phyloP scores from a whole-genome alignment of 2,113 vertebrate species.

The Ivindomyrus marchei region DNA sequence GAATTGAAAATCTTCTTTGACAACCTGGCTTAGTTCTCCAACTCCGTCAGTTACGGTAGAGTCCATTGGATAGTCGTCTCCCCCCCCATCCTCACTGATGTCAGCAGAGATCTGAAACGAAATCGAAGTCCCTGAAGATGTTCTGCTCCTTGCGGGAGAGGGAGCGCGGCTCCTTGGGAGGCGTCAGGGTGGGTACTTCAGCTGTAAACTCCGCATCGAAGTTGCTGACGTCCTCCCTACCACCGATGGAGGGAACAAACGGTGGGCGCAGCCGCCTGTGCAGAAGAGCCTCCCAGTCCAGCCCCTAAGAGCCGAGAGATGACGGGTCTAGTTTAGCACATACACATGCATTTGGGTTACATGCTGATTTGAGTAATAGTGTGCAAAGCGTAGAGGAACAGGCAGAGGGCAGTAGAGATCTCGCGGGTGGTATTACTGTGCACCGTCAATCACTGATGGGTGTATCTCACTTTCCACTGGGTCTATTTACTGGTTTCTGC shows the following conservation, averaged over 20 bases:
- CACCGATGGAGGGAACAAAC: constrained; percentile 81
- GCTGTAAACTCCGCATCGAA: constrained; percentile 98
- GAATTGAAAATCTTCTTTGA: not conserved
- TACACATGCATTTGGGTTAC: not conserved
- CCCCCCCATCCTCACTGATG: not conserved
- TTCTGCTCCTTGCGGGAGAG: constrained; percentile 91
- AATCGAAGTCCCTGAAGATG: constrained; percentile 95
- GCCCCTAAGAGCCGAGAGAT: constrained; percentile 57
- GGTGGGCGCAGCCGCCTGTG: constrained; percentile 86
- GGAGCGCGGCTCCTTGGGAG: constrained; percentile 86
- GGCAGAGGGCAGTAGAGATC: not conserved
- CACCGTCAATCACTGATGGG: not conserved
- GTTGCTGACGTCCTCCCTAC: constrained; percentile 91
- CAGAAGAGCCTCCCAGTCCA: constrained; percentile 86
- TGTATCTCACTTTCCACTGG: not conserved
- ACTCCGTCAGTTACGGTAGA: too few species aligned
- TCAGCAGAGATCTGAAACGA: constrained; percentile 96
- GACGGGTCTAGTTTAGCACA: not conserved
- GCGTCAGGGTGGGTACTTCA: constrained; percentile 83
- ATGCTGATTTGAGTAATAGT: not conserved
- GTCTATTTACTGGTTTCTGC: not conserved
- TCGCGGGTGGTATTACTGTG: not conserved
- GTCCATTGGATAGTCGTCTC: not conserved
- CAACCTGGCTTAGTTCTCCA: not conserved
- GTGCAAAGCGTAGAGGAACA: not conserved